A percentile compares a stretch with the other conserved stretches of the same genome.
Conservation (phyloP, 1,140 invertebrate genomes). For the Ceratosolen fusciceps region DNA sequence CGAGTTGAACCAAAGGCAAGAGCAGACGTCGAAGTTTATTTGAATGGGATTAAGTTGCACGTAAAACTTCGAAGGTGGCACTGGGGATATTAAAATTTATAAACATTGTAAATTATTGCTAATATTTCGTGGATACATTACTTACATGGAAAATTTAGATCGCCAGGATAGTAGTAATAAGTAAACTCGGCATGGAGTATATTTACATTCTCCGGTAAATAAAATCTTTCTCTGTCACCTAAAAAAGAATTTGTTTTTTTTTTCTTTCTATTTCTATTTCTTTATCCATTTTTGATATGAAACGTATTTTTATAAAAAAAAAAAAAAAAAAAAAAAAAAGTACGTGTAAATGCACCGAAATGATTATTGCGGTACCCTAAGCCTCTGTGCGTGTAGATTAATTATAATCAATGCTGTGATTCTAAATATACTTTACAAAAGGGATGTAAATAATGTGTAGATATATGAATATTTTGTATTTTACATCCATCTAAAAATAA, state of each 20-base stretch:
- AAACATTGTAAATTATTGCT: conserved; percentile 41
- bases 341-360: too few species aligned
- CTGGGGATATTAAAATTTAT: conserved; percentile 71
- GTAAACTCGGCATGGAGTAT: conserved; percentile 95
- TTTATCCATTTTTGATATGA: too few species aligned
- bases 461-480: conserved; percentile 32
- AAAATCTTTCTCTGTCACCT: conserved; percentile 88
- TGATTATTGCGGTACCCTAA: too few species aligned
- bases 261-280: too few species aligned
- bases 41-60: conserved; percentile 91
- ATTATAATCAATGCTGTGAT: background rate
- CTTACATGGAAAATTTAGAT: conserved; percentile 92
- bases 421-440: background rate
- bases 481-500: conserved; percentile 27
- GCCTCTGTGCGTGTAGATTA: too few species aligned
- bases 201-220: conserved; percentile 89
- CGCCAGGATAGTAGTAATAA: conserved; percentile 97
- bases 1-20: conserved; percentile 93
- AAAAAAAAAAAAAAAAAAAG: background rate
- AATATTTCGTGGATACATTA: too few species aligned
- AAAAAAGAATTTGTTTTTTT: too few species aligned
- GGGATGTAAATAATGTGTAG: conserved; percentile 21
- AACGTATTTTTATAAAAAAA: background rate
- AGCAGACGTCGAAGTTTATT: conserved; percentile 86
- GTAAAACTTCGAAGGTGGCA: conserved; percentile 93